phyloP scores from a whole-genome alignment of 1,140 invertebrate species.

The Rhyacophila brunnea region DNA sequence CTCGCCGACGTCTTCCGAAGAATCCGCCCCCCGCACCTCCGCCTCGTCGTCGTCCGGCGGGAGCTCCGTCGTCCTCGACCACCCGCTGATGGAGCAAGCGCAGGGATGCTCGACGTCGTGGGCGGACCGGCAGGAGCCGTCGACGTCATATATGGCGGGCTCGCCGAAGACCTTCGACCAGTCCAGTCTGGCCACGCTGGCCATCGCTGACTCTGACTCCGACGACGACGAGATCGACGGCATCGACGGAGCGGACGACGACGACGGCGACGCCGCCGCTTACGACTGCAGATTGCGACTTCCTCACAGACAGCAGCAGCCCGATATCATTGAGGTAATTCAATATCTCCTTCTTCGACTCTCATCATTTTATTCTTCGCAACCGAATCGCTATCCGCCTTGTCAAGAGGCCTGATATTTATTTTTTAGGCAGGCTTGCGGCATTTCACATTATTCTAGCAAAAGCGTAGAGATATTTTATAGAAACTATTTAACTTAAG shows the following conservation, averaged over 20 bases:
- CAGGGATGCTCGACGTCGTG: not conserved
- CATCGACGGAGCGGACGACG: constrained; percentile 2
- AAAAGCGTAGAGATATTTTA: too few relatives aligned
- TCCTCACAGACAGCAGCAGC: not conserved
- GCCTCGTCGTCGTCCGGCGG: constrained; percentile 18
- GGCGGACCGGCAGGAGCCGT: constrained; percentile 27
- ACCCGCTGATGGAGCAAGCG: not conserved
- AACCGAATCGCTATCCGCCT: too few relatives aligned
- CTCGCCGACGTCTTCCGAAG: not conserved
- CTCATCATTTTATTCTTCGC: too few relatives aligned
- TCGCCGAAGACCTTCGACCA: constrained; percentile 28
- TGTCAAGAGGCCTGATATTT: too few relatives aligned
- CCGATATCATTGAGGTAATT: constrained; percentile 8
- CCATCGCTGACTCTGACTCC: constrained; percentile 9
- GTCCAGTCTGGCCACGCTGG: constrained; percentile 18
- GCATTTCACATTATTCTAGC: too few relatives aligned
- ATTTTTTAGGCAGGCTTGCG: too few relatives aligned
- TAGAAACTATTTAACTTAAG: too few relatives aligned
- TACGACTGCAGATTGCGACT: not conserved
- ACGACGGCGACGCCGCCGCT: not conserved
- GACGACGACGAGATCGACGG: constrained; percentile 3
- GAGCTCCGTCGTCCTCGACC: too few relatives aligned
- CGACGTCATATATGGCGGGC: constrained; percentile 25
- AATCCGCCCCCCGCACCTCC: constrained; percentile 2
- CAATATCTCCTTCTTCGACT: too few relatives aligned